phyloP scores from a whole-genome alignment of 2,113 vertebrate species.

The Progne subis region DNA sequence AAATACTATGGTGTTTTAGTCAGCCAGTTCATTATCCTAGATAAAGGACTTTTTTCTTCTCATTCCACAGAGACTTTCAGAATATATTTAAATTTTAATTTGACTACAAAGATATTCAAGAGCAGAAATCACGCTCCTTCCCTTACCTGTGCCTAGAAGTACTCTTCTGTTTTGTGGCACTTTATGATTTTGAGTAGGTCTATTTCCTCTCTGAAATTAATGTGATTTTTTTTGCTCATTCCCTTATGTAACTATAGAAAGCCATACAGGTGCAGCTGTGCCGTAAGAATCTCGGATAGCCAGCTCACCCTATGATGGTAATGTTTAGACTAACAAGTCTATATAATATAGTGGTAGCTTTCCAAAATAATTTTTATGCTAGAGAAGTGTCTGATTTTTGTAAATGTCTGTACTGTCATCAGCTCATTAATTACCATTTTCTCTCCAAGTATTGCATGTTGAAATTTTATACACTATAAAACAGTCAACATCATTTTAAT shows the following conservation, averaged over 20 bases:
- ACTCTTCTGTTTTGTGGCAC: neutral
- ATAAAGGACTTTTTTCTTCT: neutral
- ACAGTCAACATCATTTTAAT: neutral
- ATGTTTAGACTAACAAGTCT: neutral
- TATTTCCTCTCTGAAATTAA: neutral
- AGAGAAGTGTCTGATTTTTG: neutral
- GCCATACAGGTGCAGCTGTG: neutral
- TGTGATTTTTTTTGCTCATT: neutral
- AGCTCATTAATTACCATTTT: neutral
- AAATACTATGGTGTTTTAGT: neutral
- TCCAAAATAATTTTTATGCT: neutral
- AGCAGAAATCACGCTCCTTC: neutral
- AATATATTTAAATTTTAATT: conserved; percentile 1
- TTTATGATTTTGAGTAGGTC: neutral
- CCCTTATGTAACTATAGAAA: neutral
- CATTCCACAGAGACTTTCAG: neutral
- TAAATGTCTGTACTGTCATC: neutral
- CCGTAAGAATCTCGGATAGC: accelerated
- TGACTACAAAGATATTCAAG: neutral
- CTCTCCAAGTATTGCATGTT: neutral
- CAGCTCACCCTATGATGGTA: neutral
- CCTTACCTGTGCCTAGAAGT: neutral
- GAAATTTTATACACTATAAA: neutral
- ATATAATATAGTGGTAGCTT: neutral
- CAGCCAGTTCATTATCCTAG: neutral